These are phyloP conservation scores for Spodoptera frugiperda DNA, from an alignment of 1,140 invertebrate genomes.

Conservation along the genomic window DNA sequence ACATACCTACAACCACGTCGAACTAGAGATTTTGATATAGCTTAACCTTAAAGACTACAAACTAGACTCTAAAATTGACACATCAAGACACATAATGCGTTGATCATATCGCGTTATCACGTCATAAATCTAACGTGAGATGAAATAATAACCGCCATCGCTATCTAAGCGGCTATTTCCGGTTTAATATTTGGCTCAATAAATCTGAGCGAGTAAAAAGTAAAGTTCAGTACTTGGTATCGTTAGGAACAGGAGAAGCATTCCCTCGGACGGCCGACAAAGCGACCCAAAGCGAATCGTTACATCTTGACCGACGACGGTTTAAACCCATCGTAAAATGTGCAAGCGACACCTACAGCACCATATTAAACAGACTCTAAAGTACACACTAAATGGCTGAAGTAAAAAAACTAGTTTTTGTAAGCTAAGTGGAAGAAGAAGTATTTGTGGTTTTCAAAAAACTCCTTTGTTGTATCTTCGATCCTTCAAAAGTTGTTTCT, in stretches of 20 bases:
- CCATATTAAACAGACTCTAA: constrained; percentile 34
- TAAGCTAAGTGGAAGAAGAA: background rate
- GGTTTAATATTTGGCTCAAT: constrained; percentile 50
- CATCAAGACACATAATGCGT: constrained; percentile 6
- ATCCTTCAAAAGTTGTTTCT: too few relatives aligned
- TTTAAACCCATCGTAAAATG: constrained; percentile 50
- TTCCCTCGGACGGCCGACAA: constrained; percentile 54
- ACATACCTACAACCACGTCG: too few relatives aligned
- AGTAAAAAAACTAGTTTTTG: constrained; percentile 16
- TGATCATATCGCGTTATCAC: constrained; percentile 12
- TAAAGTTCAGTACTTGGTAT: constrained; percentile 43
- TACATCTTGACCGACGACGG: constrained; percentile 40
- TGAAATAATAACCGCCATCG: constrained; percentile 23
- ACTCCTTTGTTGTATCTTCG: background rate
- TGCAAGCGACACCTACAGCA: constrained; percentile 35
- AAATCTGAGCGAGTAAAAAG: constrained; percentile 43
- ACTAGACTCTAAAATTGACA: background rate
- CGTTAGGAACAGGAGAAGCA: constrained; percentile 47
- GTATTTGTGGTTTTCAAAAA: constrained; percentile 7
- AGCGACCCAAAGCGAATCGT: constrained; percentile 47
- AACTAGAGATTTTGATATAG: too few relatives aligned
- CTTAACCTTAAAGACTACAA: background rate
- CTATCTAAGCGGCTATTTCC: constrained; percentile 44
- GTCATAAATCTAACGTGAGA: constrained; percentile 29
- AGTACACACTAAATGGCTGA: constrained; percentile 27